Conservation (phyloP, 2,797 vertebrate species). For the Mormyrops attenuatus region DNA sequence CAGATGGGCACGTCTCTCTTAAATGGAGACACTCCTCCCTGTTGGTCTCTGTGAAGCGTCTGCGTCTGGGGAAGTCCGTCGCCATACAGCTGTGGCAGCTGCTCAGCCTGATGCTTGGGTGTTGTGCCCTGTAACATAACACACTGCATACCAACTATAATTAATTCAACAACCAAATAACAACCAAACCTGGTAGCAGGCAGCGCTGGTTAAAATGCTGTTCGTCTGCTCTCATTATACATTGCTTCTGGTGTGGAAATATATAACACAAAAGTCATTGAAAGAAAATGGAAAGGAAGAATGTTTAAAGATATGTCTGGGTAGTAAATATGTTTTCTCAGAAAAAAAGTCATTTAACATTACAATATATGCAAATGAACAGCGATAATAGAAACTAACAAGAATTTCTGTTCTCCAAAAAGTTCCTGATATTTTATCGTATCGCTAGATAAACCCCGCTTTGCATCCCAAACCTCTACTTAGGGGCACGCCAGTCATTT, state of each 20-base stretch:
- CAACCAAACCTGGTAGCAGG: background rate
- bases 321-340: background rate
- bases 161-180: conserved; percentile 3
- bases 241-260: background rate
- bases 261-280: background rate
- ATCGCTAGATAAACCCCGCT: background rate
- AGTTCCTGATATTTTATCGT: background rate
- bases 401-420: background rate
- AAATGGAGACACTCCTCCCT: background rate
- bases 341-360: background rate
- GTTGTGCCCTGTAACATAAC: background rate
- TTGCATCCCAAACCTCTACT: background rate
- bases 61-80: background rate
- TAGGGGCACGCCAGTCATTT: background rate
- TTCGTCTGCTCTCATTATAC: background rate
- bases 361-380: background rate
- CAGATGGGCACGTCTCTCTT: background rate
- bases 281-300: background rate
- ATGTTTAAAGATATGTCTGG: background rate
- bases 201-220: background rate
- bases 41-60: background rate
- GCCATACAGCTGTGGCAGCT: background rate
- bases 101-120: background rate
- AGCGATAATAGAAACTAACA: background rate
- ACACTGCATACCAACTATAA: background rate